phyloP scores from a whole-genome alignment of 2,797 vertebrate species.

The Agapornis canus region DNA sequence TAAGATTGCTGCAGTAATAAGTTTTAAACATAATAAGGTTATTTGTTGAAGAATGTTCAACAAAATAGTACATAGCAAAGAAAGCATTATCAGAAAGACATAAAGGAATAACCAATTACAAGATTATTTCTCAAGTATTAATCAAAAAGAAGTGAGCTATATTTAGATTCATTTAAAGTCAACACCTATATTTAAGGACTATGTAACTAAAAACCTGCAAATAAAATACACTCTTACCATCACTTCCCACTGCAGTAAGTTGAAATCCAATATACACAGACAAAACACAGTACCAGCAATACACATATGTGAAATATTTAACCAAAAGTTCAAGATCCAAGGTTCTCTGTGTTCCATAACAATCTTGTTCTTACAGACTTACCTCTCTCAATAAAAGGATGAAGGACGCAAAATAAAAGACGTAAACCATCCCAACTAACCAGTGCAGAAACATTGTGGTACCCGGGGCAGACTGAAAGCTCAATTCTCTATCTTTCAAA shows the following conservation, averaged over 20 bases:
- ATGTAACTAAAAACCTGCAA: not conserved
- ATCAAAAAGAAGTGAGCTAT: not conserved
- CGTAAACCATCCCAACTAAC: slow-evolving; percentile 97
- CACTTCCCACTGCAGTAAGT: not conserved
- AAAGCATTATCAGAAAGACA: not conserved
- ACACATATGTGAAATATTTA: rapidly evolving
- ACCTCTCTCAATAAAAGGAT: slow-evolving; percentile 95
- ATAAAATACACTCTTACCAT: not conserved
- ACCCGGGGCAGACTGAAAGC: slow-evolving; percentile 93
- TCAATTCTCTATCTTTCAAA: slow-evolving; percentile 91
- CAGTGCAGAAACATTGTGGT: slow-evolving; percentile 98
- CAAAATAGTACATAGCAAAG: not conserved
- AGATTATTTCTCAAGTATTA: not conserved
- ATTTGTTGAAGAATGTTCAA: not conserved
- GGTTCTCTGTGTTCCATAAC: not conserved
- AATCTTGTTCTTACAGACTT: not conserved
- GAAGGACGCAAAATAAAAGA: slow-evolving; percentile 98
- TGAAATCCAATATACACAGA: not conserved
- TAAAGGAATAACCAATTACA: not conserved
- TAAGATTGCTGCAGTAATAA: not conserved
- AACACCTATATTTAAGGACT: not conserved
- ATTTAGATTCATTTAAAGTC: not conserved
- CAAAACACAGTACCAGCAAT: not conserved
- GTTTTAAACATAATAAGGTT: not conserved
- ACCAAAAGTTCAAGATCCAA: not conserved